Evolutionary conservation across 1,140 invertebrate genomes (phyloP), one percentile per base, ranked within the genome.

Genomic region (Pemphigus obesinymphae): DNA sequence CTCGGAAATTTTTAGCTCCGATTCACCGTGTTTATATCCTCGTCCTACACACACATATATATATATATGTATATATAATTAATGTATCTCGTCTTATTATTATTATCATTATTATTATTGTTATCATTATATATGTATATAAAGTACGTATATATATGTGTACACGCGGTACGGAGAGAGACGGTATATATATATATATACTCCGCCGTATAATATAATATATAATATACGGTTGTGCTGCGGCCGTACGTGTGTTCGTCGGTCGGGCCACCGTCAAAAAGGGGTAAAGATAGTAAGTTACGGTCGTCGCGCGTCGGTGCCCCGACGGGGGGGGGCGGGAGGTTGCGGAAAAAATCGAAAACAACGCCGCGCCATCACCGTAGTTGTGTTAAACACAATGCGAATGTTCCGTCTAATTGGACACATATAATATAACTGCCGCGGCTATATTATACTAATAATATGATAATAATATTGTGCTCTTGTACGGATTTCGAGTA

Each of bases 1-100:
- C 75, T 53, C 15, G 75, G 34, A 78, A 34, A 78, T 78, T 78
- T 78, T 78, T 78, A 78, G 75, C 50, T 78, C 75, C 50, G 75
- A 78, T 55, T 78, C 75, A n/a, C n/a, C 75, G 50, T 40, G 75
- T 78, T 58, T 70, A 70, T 70, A 26, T 70, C 68, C 68, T 70
- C 40, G 26, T 58, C n/a, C 53, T 58, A 26, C 23, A 1, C 20
- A 58, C 20, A 34, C 37, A 20, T 23, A 11, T 68, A 34, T 2
- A 26, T 68, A 40, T 68, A 40, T 34, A 20, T 23, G 63, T n/a
- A n/a, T n/a, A n/a, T n/a, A n/a, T n/a, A n/a, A n/a, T n/a, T n/a
- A n/a, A n/a, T n/a, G n/a, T n/a, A n/a, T n/a, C n/a, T n/a, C n/a
- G n/a, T n/a, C n/a, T n/a, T n/a, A n/a, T n/a, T n/a, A n/a, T n/a